Evolutionary conservation across 1,140 invertebrate genomes (phyloP), one percentile per base, ranked within the genome.

Genomic region (Halotydeus destructor): DNA sequence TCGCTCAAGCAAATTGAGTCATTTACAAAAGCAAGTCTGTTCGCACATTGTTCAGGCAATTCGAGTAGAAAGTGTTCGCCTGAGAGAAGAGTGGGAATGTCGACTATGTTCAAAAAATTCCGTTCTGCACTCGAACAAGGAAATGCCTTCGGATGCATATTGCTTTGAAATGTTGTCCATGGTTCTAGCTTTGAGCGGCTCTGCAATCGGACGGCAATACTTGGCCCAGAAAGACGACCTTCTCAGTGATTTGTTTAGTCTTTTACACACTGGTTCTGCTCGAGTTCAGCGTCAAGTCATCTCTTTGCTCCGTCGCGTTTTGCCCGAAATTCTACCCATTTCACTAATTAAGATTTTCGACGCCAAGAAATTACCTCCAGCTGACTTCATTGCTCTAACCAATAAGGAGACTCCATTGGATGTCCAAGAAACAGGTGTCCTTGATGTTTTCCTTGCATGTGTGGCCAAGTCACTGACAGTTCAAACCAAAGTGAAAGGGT

Each of bases 161-260:
- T 94, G 86, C 62, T 96, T 96, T 59, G 86, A 96, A 65, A 86
- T 96, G 80, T 61, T 96, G 5, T 91, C 83, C 1, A 81, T 94
- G 61, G 86, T 72, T 14, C 57, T 91, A 45, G 86, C 89, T 0
- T 59, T 94, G n/a, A 89, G 82, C 49, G 88, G 88, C 3, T 91
- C 84, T 47, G 68, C 73, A 1, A 83, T 91, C 0, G 88, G 88
- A 0, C 66, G 85, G 24, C 71, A 74, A 8, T 89, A 93, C 60
- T 62, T 96, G 3, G 81, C 85, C 0, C 80, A 88, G 54, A 83
- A 91, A 53, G 71, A 74, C 23, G 77, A 74, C 24, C 57, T 96
- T 6, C 61, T 94, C 0, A 68, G 72, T 25, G 84, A 94, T 61
- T 60, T 96, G 18, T 61, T 94, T 2, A 77, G 75, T 45, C 61